phyloP scores from a whole-genome alignment of 2,888 invertebrate species.

The Priocnemis perturbator region DNA sequence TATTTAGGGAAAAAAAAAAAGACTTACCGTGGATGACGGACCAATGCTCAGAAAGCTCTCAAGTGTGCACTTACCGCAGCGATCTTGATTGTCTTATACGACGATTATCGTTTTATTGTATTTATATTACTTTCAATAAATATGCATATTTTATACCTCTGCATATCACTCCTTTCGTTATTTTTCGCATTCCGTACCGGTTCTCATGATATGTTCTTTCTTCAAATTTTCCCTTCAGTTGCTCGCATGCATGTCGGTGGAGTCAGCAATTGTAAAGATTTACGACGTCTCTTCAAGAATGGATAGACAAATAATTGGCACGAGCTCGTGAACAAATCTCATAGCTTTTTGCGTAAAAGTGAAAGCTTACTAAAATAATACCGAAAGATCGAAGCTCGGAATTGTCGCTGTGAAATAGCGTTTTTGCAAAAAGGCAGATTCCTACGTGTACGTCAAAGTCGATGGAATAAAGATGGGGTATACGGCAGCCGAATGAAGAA shows the following conservation, averaged over 20 bases:
- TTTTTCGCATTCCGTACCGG: background rate
- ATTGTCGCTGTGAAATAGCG: too few relatives aligned
- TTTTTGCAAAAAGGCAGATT: conserved; percentile 1
- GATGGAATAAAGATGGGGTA: too few relatives aligned
- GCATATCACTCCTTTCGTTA: conserved; percentile 16
- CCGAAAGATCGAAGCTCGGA: too few relatives aligned
- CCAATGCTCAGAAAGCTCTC: conserved; percentile 28
- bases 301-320: background rate
- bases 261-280: background rate
- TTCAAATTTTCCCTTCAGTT: too few relatives aligned
- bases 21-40: conserved; percentile 1
- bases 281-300: background rate
- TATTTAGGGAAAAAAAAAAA: too few relatives aligned
- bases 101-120: conserved; percentile 47
- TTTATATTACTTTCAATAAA: conserved; percentile 58
- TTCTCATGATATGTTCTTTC: too few relatives aligned
- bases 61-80: conserved; percentile 34
- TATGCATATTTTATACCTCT: conserved; percentile 55
- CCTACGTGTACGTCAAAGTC: background rate
- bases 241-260: too few relatives aligned
- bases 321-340: too few relatives aligned
- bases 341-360: too few relatives aligned
- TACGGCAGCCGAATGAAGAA: background rate
- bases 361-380: too few relatives aligned
- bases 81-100: conserved; percentile 36